Evolutionary conservation across 2,797 vertebrate species (phyloP), one percentile per base, ranked within the genome.

Genomic region (Rhabdophis nuchalis): DNA sequence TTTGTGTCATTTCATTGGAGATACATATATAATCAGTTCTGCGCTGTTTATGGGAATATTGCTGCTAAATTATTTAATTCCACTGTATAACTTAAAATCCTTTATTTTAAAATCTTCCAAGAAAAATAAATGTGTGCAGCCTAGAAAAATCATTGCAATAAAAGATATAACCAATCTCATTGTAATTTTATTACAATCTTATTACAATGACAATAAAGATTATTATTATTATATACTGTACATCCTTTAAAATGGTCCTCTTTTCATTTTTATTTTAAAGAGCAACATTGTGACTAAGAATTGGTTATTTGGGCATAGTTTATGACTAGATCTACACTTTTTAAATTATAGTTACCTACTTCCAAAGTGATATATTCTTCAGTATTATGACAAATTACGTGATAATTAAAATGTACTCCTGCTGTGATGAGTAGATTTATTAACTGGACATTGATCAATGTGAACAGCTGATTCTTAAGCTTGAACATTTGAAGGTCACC

Each of bases 401-500:
- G 36, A n/a, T 36, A 92, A 61, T 87, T 92, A 89, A 90, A 90
- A 85, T 85, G 36, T 90, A 90, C 27, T 72, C 85, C 68, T 60
- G 54, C 20, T 18, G 12, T 64, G 32, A 41, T 87, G 41, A 61
- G 23, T 61, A 29, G 85, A 82, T 90, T 82, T 91, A 90, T 93
- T 91, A 64, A 52, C 64, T 90, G 64, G 64, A 90, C 88, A 85
- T 32, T 91, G 88, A 93, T 46, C 56, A 54, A 92, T 92, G 20
- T 46, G 85, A 91, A 87, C 90, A 92, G 90, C 90, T 91, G 90
- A 90, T 27, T 89, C 77, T 58, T 56, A 82, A 86, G 53, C 54
- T 50, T 91, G 58, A 85, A 46, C 53, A 46, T 68, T 46, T 72
- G 85, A 93, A 92, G 93, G 90, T 91, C 93, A 89, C 9, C 52